Conservation (phyloP, 2,113 vertebrate genomes). For the Tapirus terrestris region DNA sequence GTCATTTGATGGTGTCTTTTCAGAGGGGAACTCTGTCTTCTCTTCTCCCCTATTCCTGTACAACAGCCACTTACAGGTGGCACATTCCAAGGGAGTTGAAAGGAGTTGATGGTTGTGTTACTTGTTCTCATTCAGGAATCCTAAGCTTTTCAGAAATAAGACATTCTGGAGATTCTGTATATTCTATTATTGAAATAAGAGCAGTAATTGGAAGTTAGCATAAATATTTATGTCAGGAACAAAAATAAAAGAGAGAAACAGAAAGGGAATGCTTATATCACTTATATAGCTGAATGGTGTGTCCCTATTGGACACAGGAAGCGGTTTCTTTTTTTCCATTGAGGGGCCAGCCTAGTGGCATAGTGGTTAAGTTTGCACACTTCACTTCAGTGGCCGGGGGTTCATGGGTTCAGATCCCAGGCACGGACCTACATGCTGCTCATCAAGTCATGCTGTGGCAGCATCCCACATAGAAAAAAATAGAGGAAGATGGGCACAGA, state of each 20-base stretch:
- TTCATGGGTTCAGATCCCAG: no score
- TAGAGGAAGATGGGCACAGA: no score
- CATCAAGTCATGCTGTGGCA: no score
- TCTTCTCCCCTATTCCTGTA: background rate
- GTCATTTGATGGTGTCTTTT: background rate
- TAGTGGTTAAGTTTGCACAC: no score
- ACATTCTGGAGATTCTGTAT: background rate
- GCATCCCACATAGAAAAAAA: no score
- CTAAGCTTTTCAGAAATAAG: background rate
- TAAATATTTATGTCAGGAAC: background rate
- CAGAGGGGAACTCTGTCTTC: background rate
- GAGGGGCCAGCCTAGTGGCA: no score
- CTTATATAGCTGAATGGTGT: background rate
- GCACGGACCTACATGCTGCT: no score
- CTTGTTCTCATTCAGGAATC: background rate
- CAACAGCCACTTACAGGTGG: background rate
- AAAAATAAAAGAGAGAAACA: constrained; percentile 25
- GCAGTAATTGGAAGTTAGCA: background rate
- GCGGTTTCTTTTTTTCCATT: background rate
- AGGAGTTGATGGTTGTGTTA: background rate
- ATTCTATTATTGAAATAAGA: background rate
- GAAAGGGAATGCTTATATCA: background rate
- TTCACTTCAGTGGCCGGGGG: no score
- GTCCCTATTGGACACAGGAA: background rate
- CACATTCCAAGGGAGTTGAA: background rate